Evolutionary conservation across 2,797 vertebrate genomes (phyloP).

Genomic region (Lophura swinhoii): DNA sequence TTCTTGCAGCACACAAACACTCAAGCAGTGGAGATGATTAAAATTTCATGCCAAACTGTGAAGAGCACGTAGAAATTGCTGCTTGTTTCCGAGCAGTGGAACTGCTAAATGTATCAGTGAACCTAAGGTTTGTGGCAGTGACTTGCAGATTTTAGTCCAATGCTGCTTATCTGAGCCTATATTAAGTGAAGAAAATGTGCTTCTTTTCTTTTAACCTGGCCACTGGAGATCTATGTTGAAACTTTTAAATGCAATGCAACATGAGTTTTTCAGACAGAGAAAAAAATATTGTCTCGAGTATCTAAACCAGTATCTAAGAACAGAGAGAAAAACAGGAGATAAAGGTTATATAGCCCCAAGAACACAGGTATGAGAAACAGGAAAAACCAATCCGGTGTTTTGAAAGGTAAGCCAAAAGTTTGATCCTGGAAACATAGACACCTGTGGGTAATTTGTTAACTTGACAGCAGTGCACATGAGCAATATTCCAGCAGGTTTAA

Average conservation of each 20-base stretch:
- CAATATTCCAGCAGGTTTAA: conserved; percentile 20
- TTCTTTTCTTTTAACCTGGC: neutral
- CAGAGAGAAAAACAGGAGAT: neutral
- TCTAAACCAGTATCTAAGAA: neutral
- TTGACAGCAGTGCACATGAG: neutral
- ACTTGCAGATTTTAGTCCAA: neutral
- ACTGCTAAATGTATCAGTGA: neutral
- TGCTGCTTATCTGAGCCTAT: neutral
- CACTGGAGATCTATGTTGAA: neutral
- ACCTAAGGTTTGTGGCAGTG: neutral
- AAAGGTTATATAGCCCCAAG: neutral
- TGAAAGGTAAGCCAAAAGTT: neutral
- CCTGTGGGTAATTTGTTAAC: conserved; percentile 8
- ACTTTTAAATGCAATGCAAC: neutral
- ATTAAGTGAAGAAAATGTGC: neutral
- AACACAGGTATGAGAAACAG: neutral
- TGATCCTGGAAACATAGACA: neutral
- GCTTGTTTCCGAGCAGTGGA: conserved; percentile 32
- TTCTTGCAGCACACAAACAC: neutral
- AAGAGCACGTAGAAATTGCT: conserved; percentile 29
- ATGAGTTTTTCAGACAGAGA: neutral
- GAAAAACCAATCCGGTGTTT: neutral
- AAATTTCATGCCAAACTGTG: conserved; percentile 61
- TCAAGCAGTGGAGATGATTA: conserved; percentile 56
- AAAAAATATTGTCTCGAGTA: neutral